Percentiles rank a stretch among this genome's conserved stretches.
phyloP scores from a whole-genome alignment of 2,888 invertebrate genomes.

The Scaptomyza cyrtandrae region DNA sequence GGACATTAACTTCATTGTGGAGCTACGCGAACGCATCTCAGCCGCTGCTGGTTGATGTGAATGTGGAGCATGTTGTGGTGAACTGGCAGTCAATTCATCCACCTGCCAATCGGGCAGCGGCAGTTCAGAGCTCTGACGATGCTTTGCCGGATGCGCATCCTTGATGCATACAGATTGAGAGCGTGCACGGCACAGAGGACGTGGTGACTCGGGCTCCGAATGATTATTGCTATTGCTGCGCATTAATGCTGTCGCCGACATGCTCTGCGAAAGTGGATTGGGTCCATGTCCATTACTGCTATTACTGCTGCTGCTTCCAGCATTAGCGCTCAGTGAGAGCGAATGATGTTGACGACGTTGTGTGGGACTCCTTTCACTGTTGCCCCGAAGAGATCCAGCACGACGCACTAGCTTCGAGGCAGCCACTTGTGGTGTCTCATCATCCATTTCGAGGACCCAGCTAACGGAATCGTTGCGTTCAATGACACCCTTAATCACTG shows the following conservation, averaged over 20 bases:
- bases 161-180: conserved; percentile 85
- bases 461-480: conserved; percentile 94
- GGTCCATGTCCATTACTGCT: conserved; percentile 66
- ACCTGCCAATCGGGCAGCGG: conserved; percentile 50
- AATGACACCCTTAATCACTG: conserved; percentile 92
- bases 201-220: conserved; percentile 59
- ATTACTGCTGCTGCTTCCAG: conserved; percentile 36
- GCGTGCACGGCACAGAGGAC: conserved; percentile 83
- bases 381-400: conserved; percentile 88
- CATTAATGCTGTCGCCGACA: conserved; percentile 85
- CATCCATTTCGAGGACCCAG: conserved; percentile 92
- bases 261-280: conserved; percentile 85
- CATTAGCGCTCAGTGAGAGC: conserved; percentile 66
- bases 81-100: conserved; percentile 55
- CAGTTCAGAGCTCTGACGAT: conserved; percentile 33
- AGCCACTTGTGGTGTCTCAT: conserved; percentile 89
- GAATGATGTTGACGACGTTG: conserved; percentile 82
- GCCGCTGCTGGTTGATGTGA: not conserved
- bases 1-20: conserved; percentile 80
- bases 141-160: conserved; percentile 65
- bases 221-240: conserved; percentile 55
- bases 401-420: conserved; percentile 89
- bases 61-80: conserved; percentile 56
- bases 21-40: conserved; percentile 67
- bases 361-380: conserved; percentile 81